Evolutionary conservation across 1,140 invertebrate genomes (phyloP), one percentile per base, ranked within the genome.

Genomic region (Camponotus pennsylvanicus): DNA sequence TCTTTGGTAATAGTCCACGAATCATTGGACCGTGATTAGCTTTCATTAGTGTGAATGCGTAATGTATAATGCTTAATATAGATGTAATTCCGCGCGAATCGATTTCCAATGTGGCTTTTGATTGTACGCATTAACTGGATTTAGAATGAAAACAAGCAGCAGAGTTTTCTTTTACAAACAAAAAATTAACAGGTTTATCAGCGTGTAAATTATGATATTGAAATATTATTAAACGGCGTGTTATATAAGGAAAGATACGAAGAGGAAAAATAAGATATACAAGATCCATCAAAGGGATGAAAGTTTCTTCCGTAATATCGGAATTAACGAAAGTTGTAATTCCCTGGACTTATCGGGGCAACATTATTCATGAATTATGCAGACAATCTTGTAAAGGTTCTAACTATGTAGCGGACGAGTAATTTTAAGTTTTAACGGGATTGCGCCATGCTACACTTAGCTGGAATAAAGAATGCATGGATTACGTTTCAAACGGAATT

Each of bases 321-420:
- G 79, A 75, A 83, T 83, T 83, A 83, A 57, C 79, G 55, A 83
- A 83, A 83, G 79, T 83, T 83, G 69, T 83, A 83, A 83, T 75
- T 83, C 79, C 55, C 45, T 42, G 55, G 79, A 83, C 79, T 83
- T 83, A 83, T 83, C 79, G 57, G 55, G 40, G 79, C 79, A 75
- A 61, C 79, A 83, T 83, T 83, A 83, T 83, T 73, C 79, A 83
- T 83, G 79, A 83, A 83, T 83, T 83, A 83, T 83, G 79, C 79
- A 83, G 79, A 83, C 79, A 83, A 83, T 83, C 79, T 83, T 75
- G 69, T 83, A 75, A 83, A 83, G 79, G 55, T 59, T 83, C 79
- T 83, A 83, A 83, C 79, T 83, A 83, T 83, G 79, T 83, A 83
- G 79, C 79, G 79, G 55, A 83, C 55, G 79, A 83, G 69, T 83